Evolutionary conservation across 2,797 vertebrate genomes (phyloP).

Genomic region (Vipera ursinii): DNA sequence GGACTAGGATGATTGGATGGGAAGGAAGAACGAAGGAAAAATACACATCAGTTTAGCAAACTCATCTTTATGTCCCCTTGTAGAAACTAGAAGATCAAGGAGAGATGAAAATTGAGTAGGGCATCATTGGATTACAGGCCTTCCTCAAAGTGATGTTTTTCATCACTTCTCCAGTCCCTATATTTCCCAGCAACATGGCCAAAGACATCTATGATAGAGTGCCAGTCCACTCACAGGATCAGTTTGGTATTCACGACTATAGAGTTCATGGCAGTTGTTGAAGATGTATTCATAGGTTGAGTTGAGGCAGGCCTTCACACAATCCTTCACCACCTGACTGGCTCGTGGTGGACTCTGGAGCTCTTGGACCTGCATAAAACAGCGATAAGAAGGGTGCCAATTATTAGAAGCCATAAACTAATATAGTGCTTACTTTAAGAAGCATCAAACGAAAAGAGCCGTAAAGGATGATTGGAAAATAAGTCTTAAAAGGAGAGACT

Average conservation of each 20-base stretch:
- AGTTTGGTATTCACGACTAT: slow-evolving; percentile 91
- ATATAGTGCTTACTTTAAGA: background rate
- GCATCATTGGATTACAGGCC: background rate
- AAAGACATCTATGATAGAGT: background rate
- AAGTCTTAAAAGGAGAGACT: background rate
- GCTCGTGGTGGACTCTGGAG: slow-evolving; percentile 96
- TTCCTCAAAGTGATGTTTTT: background rate
- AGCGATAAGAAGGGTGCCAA: background rate
- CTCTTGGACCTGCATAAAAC: slow-evolving; percentile 86
- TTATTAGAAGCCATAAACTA: background rate
- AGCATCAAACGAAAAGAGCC: background rate
- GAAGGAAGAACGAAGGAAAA: background rate
- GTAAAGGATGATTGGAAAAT: background rate
- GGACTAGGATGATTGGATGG: slow-evolving; percentile 65
- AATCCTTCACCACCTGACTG: slow-evolving; percentile 96
- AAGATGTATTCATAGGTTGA: slow-evolving; percentile 99
- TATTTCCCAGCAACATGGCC: background rate
- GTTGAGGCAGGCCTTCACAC: slow-evolving; percentile 97
- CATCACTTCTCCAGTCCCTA: background rate
- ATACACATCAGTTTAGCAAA: background rate
- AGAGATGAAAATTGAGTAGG: background rate
- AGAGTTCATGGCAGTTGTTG: slow-evolving; percentile 95
- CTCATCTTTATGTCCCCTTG: background rate
- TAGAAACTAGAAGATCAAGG: background rate
- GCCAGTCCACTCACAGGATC: slow-evolving; percentile 77